Evolutionary conservation across 2,888 invertebrate species (phyloP).

Genomic region (Hemithea aestivaria): DNA sequence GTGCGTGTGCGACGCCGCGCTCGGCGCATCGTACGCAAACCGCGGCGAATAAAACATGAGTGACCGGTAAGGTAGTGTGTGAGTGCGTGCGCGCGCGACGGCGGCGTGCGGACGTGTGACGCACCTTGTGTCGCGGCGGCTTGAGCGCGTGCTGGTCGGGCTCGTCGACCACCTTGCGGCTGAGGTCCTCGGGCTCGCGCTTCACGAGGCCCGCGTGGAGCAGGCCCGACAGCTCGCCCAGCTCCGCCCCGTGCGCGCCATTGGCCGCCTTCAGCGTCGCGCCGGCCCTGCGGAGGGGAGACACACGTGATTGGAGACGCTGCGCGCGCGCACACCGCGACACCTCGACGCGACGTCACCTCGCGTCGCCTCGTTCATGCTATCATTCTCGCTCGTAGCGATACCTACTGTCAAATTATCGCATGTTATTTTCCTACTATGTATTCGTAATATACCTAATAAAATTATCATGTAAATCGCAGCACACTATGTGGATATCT

Average conservation of each 20-base stretch:
- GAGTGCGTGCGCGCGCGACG: slow-evolving; percentile 77
- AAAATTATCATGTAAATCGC: slow-evolving; percentile 44
- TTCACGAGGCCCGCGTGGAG: slow-evolving; percentile 85
- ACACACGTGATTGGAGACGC: slow-evolving; percentile 67
- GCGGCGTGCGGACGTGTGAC: slow-evolving; percentile 76
- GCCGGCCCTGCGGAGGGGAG: slow-evolving; percentile 83
- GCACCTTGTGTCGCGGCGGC: slow-evolving; percentile 83
- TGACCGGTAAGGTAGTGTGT: slow-evolving; percentile 76
- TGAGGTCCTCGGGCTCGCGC: slow-evolving; percentile 90
- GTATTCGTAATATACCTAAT: slow-evolving; percentile 38
- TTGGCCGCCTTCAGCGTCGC: slow-evolving; percentile 81
- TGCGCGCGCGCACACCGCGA: slow-evolving; percentile 65
- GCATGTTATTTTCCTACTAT: slow-evolving; percentile 38
- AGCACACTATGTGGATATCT: slow-evolving; percentile 15
- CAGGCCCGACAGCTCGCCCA: slow-evolving; percentile 80
- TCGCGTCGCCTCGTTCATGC: too few relatives aligned
- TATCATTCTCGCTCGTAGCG: slow-evolving; percentile 49
- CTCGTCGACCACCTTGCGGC: slow-evolving; percentile 83
- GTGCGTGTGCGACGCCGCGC: slow-evolving; percentile 77
- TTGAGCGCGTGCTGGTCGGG: slow-evolving; percentile 80
- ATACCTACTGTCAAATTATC: slow-evolving; percentile 46
- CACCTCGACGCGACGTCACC: too few relatives aligned
- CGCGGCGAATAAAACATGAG: slow-evolving; percentile 77
- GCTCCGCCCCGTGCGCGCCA: slow-evolving; percentile 84
- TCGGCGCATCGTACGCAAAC: slow-evolving; percentile 79